A percentile compares a stretch with the other conserved stretches of the same genome.
Conservation (phyloP, 2,797 vertebrate genomes). For the Enteromius anoplus region DNA sequence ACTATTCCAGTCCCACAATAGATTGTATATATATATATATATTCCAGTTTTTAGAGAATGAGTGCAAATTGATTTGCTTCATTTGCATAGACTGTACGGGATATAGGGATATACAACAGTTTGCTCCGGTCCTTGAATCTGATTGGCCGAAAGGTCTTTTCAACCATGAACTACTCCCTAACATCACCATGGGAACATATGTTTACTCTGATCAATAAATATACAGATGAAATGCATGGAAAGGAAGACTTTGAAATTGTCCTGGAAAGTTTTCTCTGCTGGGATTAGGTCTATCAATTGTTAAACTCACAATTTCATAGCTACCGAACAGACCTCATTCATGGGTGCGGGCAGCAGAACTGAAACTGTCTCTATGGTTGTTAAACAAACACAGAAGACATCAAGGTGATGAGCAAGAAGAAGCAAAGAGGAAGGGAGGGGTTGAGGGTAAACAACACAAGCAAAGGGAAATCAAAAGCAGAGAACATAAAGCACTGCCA, state of each 20-base stretch:
- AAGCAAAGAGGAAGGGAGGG: slow-evolving; percentile 9
- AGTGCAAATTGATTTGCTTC: background rate
- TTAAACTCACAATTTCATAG: slow-evolving; percentile 53
- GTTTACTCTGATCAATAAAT: slow-evolving; percentile 9
- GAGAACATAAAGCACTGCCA: slow-evolving; percentile 34
- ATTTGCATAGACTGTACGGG: background rate
- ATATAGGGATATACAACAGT: background rate
- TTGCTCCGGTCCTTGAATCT: background rate
- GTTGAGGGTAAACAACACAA: slow-evolving; percentile 43
- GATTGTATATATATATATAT: background rate
- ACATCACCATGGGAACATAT: background rate
- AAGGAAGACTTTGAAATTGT: background rate
- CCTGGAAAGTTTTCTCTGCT: background rate
- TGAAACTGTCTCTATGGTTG: slow-evolving; percentile 49
- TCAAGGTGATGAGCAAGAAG: slow-evolving; percentile 47
- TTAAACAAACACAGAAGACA: slow-evolving; percentile 58
- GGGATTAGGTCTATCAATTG: slow-evolving; percentile 2
- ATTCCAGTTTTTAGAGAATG: background rate
- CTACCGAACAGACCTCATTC: slow-evolving; percentile 37
- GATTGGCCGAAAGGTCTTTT: background rate
- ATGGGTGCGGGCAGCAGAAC: slow-evolving; percentile 44
- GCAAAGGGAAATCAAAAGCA: slow-evolving; percentile 49
- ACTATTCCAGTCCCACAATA: background rate
- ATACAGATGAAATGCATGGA: background rate
- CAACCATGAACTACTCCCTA: background rate